Percentiles rank a stretch among this genome's conserved stretches.
Conservation (phyloP, 2,113 vertebrate genomes). For the Okapia johnstoni region DNA sequence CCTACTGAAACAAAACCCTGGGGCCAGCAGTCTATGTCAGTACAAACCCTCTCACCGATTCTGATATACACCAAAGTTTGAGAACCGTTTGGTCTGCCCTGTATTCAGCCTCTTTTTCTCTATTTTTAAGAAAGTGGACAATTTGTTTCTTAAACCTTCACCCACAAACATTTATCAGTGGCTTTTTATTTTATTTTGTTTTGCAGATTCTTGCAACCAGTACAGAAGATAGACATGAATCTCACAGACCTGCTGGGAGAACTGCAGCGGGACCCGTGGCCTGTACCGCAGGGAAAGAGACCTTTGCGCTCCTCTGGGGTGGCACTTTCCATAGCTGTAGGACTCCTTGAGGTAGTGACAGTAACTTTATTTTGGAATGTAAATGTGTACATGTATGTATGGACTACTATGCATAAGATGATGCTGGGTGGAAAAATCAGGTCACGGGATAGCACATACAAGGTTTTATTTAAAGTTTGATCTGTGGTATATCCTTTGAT, state of each 20-base stretch:
- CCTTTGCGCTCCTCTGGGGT: constrained; percentile 95
- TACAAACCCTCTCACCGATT: background rate
- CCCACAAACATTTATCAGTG: background rate
- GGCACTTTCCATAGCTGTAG: constrained; percentile 96
- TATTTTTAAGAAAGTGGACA: background rate
- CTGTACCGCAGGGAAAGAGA: constrained; percentile 94
- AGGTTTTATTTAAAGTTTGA: background rate
- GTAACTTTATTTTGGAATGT: constrained; percentile 2
- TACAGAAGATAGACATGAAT: constrained; percentile 99
- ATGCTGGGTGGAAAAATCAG: background rate
- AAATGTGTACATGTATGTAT: background rate
- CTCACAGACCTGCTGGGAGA: constrained; percentile 97
- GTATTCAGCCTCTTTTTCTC: background rate
- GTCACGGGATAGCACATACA: background rate
- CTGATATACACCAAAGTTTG: background rate
- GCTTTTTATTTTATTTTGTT: constrained; percentile 44
- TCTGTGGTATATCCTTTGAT: background rate
- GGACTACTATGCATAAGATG: background rate
- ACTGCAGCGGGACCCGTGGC: constrained; percentile 97
- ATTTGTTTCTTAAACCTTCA: background rate
- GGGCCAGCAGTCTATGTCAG: background rate
- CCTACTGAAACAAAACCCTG: background rate
- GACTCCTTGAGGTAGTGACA: constrained; percentile 91
- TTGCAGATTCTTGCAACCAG: constrained; percentile 93
- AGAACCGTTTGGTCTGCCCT: background rate